Percentiles rank a stretch among this genome's conserved stretches.
phyloP scores from a whole-genome alignment of 2,113 vertebrate genomes.

The Hippolais icterina region DNA sequence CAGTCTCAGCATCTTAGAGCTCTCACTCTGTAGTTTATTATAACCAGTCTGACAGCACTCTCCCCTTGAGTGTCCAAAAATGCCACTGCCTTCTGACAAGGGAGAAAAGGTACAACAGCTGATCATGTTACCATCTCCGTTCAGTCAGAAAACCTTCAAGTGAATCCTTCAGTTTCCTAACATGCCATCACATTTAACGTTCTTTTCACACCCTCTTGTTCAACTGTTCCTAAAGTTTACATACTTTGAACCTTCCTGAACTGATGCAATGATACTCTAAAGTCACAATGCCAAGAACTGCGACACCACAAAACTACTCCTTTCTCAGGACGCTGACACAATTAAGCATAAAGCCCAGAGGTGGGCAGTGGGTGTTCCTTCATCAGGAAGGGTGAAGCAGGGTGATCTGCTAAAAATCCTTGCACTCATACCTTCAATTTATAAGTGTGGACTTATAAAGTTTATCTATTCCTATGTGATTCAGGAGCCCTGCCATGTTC shows the following conservation, averaged over 20 bases:
- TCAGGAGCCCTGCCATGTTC: neutral
- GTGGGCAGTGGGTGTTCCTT: neutral
- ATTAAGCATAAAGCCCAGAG: neutral
- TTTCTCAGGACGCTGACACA: neutral
- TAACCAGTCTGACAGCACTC: neutral
- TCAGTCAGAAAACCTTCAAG: neutral
- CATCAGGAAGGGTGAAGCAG: no score
- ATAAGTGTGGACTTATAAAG: neutral
- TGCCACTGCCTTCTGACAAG: neutral
- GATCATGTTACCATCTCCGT: neutral
- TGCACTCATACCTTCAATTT: neutral
- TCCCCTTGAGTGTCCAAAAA: neutral
- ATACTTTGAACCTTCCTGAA: neutral
- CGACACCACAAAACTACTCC: neutral
- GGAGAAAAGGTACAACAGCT: neutral
- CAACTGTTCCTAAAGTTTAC: neutral
- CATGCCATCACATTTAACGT: neutral
- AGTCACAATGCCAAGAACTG: neutral
- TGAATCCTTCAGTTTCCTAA: neutral
- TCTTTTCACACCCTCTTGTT: neutral
- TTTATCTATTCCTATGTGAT: neutral
- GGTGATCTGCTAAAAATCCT: neutral
- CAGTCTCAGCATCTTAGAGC: neutral
- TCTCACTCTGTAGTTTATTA: neutral
- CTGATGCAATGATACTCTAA: rapidly evolving